Conservation (phyloP, 2,797 vertebrate species). For the Mormyrops boulengeri region DNA sequence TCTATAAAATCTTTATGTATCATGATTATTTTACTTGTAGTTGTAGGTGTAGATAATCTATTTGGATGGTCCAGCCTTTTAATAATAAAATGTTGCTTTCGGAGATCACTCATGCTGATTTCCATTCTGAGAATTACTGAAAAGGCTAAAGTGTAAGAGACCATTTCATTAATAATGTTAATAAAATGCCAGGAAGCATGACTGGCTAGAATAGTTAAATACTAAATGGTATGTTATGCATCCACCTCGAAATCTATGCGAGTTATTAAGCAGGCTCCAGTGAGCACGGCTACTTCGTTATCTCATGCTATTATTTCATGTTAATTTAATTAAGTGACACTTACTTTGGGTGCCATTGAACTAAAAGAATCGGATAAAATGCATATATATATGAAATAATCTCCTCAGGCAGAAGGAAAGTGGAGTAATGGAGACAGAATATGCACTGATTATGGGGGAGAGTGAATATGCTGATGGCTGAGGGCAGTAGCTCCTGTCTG, state of each 20-base stretch:
- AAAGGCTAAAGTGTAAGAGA: background rate
- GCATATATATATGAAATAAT: background rate
- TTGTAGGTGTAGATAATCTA: background rate
- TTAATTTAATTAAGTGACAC: constrained; percentile 1
- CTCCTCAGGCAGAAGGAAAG: background rate
- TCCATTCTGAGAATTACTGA: background rate
- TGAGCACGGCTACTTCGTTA: background rate
- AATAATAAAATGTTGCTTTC: background rate
- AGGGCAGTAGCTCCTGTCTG: background rate
- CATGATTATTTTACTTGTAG: background rate
- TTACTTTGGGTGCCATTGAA: background rate
- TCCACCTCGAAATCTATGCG: background rate
- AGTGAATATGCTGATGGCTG: background rate
- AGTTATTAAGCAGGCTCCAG: background rate
- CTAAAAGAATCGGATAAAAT: background rate
- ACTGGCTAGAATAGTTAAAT: background rate
- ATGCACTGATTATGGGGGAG: background rate
- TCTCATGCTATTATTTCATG: background rate
- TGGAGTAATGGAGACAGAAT: background rate
- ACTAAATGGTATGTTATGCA: background rate
- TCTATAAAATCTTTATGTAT: background rate
- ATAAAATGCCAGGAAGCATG: background rate
- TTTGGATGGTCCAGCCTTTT: background rate
- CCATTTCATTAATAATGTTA: background rate
- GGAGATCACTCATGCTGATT: background rate